Evolutionary conservation across 2,888 invertebrate species (phyloP), one percentile per base, ranked within the genome.

Genomic region (Nebria salina): DNA sequence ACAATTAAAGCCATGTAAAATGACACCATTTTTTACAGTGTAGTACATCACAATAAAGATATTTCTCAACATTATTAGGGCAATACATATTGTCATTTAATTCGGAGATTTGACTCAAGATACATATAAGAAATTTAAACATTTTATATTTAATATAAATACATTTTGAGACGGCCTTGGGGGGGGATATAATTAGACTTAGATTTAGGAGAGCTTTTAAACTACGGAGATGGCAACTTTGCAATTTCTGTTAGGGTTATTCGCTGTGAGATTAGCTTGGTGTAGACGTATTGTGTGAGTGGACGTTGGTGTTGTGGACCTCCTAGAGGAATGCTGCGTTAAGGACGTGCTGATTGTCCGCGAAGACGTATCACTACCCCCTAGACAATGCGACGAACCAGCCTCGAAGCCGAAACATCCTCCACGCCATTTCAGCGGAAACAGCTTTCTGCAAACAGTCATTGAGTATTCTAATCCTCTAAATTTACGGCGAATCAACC

Each of bases 381-480:
- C 87, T 70, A 88, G 84, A 83, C 88, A 88, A 76, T 85, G 86
- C 41, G 86, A 85, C 72, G 85, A 84, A 77, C 86, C 85, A 15
- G 82, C 42, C 75, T 86, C 85, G 82, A 86, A 83, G 65, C 86
- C 87, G 26, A 88, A 87, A 84, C 88, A 89, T 84, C 93, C 93
- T 89, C 93, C 92, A 84, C 93, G 88, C 94, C 94, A 94, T 84
- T 93, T 93, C 87, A 93, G 93, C 8, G 94, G 93, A 0, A 94
- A 93, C 83, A 93, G 91, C 86, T 92, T 92, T 88, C 92, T 92
- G 87, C 84, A 86, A 75, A 70, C 34, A 70, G 25, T 70, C 13
- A 68, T 25, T 34, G 15, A 3, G 26, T 70, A 15, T 70, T 70
- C 70, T 34, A 66, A 20, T 20, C 20, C 20, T 20, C 20, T n/a